phyloP scores from a whole-genome alignment of 2,113 vertebrate genomes.

The Limnothrissa miodon region DNA sequence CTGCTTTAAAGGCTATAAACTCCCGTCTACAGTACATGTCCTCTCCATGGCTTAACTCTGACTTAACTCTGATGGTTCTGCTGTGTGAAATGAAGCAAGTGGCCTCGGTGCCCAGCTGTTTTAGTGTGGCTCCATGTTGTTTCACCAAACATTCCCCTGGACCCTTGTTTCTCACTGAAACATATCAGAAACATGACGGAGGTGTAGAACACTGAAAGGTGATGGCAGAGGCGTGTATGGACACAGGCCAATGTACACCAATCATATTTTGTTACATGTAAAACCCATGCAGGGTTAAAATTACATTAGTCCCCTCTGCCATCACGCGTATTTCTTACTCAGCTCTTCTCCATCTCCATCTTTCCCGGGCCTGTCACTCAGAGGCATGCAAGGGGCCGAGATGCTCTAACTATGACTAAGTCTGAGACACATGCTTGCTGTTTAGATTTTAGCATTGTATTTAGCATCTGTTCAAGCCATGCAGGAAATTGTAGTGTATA shows the following conservation, averaged over 20 bases:
- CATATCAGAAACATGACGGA: conserved; percentile 38
- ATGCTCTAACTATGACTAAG: background rate
- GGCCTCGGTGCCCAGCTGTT: conserved; percentile 54
- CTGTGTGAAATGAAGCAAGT: conserved; percentile 51
- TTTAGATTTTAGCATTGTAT: background rate
- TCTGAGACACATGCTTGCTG: background rate
- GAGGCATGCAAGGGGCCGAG: background rate
- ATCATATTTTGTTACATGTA: conserved; percentile 43
- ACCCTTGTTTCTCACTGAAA: conserved; percentile 49
- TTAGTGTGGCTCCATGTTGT: conserved; percentile 61
- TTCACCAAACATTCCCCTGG: conserved; percentile 52
- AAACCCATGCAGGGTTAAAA: background rate
- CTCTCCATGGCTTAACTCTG: background rate
- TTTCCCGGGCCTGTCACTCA: background rate
- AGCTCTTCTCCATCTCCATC: background rate
- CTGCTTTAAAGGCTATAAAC: conserved; percentile 22
- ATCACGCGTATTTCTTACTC: background rate
- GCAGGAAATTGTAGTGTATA: background rate
- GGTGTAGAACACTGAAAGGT: conserved; percentile 32
- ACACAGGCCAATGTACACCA: conserved; percentile 50
- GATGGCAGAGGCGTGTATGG: conserved; percentile 21
- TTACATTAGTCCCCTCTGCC: background rate
- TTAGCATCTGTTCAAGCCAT: background rate
- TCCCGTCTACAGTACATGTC: conserved; percentile 31
- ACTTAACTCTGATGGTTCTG: conserved; percentile 22